Evolutionary conservation across 2,113 vertebrate species (phyloP), one percentile per base, ranked within the genome.

Genomic region (Hucho hucho): DNA sequence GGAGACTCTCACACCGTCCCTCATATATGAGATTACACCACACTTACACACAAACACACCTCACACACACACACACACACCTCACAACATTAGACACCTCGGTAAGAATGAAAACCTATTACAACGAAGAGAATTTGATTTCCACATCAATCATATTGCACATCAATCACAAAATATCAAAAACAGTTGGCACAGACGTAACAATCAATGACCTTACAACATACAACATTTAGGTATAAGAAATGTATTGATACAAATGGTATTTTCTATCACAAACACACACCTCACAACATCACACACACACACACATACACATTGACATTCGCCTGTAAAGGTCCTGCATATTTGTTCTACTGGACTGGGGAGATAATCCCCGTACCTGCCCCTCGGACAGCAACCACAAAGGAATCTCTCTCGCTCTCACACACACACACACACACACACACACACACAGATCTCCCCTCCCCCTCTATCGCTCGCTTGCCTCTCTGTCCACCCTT

Each of bases 241-340:
- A 16, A 53, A 53, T 53, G 1, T 14, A 53, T 53, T 0, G 0
- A 43, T 43, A 11, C 11, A 43, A 43, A 43, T 43, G 0, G 9
- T 43, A 43, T 43, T 43, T 43, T 43, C 37, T 43, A 43, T 43
- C 64, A 67, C 16, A 67, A 25, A 32, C 64, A 18, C 64, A 67
- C 65, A 6, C 14, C 29, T 7, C 29, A 32, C 13, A 18, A 18
- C 13, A 6, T 18, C 28, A 29, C 65, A 67, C 28, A 67, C 29
- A 67, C 25, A 66, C 24, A 65, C 65, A 67, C 65, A 67, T 28
- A 66, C 65, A 67, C 65, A 29, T 4, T 67, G 64, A 67, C 65
- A 67, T 67, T 67, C 43, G 25, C 65, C 28, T 67, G 26, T 43
- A 28, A 67, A 67, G 65, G 65, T 67, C 59, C 59, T 63, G 59